Percentiles rank a stretch among this genome's conserved stretches.
Evolutionary conservation across 2,113 vertebrate genomes (phyloP).

Genomic region (Vidua chalybeata): DNA sequence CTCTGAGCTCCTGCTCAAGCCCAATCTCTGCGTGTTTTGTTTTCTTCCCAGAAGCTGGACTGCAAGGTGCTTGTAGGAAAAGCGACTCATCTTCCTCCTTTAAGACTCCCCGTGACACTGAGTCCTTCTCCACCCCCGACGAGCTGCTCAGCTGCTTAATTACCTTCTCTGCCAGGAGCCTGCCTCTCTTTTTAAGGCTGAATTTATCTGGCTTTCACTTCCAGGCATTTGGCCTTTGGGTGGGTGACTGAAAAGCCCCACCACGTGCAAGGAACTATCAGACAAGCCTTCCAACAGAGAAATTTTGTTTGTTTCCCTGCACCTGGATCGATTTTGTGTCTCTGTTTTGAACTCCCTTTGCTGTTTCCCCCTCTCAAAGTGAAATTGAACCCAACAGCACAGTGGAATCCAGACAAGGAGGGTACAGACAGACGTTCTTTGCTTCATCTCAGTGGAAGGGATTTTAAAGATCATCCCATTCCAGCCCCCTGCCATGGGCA

Average conservation of each 20-base stretch:
- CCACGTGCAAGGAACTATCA: neutral
- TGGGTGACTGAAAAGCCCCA: neutral
- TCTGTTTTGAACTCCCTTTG: neutral
- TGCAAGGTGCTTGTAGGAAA: neutral
- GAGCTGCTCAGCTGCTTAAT: constrained; percentile 21
- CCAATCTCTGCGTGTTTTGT: neutral
- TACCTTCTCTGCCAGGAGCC: neutral
- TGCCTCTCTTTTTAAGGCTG: neutral
- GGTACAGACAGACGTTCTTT: neutral
- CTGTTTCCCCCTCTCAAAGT: neutral
- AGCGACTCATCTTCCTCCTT: neutral
- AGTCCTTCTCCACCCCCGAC: neutral
- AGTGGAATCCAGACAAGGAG: neutral
- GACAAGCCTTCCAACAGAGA: neutral
- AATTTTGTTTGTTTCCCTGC: neutral
- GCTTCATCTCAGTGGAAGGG: neutral
- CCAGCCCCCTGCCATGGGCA: neutral
- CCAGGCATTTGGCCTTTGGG: neutral
- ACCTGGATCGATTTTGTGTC: neutral
- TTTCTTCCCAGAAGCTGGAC: neutral
- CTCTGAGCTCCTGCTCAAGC: neutral
- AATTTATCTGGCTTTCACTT: neutral
- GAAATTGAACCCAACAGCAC: neutral
- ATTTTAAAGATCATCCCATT: neutral
- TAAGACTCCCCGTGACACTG: neutral